A percentile compares a stretch with the other conserved stretches of the same genome.
Conservation (phyloP, 2,113 vertebrate genomes). For the Syngnathus floridae region DNA sequence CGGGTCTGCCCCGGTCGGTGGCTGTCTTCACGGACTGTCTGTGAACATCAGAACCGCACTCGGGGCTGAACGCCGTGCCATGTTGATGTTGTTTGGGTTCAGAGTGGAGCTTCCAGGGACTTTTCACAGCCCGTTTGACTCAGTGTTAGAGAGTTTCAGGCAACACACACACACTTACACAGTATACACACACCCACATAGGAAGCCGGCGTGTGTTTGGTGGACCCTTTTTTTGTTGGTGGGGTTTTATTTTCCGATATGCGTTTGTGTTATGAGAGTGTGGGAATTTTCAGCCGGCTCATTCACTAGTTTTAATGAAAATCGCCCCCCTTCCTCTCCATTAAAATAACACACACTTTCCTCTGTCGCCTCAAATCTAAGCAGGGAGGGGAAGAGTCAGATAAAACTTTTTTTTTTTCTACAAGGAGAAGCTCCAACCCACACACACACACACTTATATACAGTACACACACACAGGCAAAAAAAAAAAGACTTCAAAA, state of each 20-base stretch:
- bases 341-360: constrained; percentile 59
- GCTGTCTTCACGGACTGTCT: constrained; percentile 30
- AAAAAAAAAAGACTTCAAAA: neutral
- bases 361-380: constrained; percentile 22
- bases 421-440: neutral
- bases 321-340: constrained; percentile 34
- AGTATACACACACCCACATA: constrained; percentile 39
- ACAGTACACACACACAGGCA: neutral
- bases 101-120: constrained; percentile 3
- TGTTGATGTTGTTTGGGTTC: constrained; percentile 21
- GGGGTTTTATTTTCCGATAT: neutral
- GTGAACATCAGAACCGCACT: constrained; percentile 30
- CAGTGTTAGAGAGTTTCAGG: constrained; percentile 12
- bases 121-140: constrained; percentile 8
- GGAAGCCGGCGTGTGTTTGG: constrained; percentile 42
- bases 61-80: constrained; percentile 7
- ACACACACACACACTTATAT: neutral
- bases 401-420: constrained; percentile 23
- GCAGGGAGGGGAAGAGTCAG: constrained; percentile 29
- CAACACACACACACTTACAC: constrained; percentile 40
- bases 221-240: constrained; percentile 31
- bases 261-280: constrained; percentile 15
- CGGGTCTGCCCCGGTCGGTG: constrained; percentile 29
- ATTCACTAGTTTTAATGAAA: constrained; percentile 53
- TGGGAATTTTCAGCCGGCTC: constrained; percentile 54